Evolutionary conservation across 2,797 vertebrate species (phyloP), one percentile per base, ranked within the genome.

Genomic region (Chaunax sp.): DNA sequence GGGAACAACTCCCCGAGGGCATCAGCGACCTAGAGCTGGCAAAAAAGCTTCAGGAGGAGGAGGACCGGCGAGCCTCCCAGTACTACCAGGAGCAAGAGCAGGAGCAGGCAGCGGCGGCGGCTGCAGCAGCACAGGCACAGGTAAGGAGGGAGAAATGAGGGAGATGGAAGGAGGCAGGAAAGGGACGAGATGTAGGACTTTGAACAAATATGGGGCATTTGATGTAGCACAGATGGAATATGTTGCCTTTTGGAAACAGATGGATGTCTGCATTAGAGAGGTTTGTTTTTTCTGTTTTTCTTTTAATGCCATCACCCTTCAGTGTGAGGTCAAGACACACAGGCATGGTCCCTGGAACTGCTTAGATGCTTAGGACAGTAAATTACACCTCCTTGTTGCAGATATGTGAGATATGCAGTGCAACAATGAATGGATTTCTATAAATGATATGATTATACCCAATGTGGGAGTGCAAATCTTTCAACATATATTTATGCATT

Each of bases 1-100:
- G 97, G 97, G 98, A 98, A 70, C 96, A 97, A 72, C 94, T 97
- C 43, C 96, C 97, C 1, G 97, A 98, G 92, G 98, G 96, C 72
- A 95, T 98, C 92, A 98, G 97, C 69, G 98, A 99, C 84, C 90
- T 98, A 38, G 97, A 99, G 82, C 92, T 99, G 46, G 98, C 98
- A 0, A 99, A 98, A 89, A 98, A 98, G 83, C 96, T 99, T 40
- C 98, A 99, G 84, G 97, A 99, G 73, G 98, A 99, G 65, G 98
- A 99, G 72, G 97, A 99, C 83, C 89, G 96, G 25, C 94, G 96
- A 57, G 98, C 98, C 51, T 99, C 98, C 12, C 97, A 99, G 73
- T 99, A 95, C 94, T 99, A 98, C 71, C 97, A 99, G 92, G 98
- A 99, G 77, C 98, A 99, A 66, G 97, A 99, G 72, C 96, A 98